Conservation (phyloP, 2,888 invertebrate genomes). For the Gonocerus acuteangulatus region DNA sequence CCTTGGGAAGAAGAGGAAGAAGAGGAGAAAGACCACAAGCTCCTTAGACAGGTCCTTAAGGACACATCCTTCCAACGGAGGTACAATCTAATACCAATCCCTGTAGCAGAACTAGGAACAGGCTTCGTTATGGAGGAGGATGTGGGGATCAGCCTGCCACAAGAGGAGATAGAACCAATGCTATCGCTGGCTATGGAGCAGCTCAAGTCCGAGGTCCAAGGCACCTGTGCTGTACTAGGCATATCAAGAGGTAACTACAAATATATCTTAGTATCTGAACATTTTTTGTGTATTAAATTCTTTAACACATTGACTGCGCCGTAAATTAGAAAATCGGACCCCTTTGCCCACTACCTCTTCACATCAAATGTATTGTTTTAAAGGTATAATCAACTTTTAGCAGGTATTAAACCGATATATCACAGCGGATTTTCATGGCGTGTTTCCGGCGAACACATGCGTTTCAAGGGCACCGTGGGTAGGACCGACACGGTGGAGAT, state of each 20-base stretch:
- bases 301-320: too few species aligned
- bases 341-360: too few species aligned
- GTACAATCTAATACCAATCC: slow-evolving; percentile 72
- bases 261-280: background rate
- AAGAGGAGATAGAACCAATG: slow-evolving; percentile 74
- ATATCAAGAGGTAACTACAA: slow-evolving; percentile 81
- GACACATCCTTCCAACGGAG: slow-evolving; percentile 80
- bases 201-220: slow-evolving; percentile 75
- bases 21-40: slow-evolving; percentile 50
- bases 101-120: slow-evolving; percentile 52
- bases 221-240: slow-evolving; percentile 73
- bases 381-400: too few species aligned
- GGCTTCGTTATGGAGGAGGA: slow-evolving; percentile 49
- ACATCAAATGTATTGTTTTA: too few species aligned
- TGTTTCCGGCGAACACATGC: too few species aligned
- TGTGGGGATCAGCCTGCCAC: slow-evolving; percentile 39
- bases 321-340: too few species aligned
- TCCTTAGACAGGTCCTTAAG: slow-evolving; percentile 69
- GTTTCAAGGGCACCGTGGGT: too few species aligned
- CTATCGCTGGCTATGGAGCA: slow-evolving; percentile 79
- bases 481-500: too few species aligned
- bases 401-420: too few species aligned
- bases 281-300: slow-evolving; percentile 16
- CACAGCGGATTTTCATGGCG: too few species aligned
- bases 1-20: slow-evolving; percentile 37